These are phyloP conservation scores for Ptychoptera albimana DNA, from an alignment of 2,888 invertebrate genomes.

Conservation along the genomic window DNA sequence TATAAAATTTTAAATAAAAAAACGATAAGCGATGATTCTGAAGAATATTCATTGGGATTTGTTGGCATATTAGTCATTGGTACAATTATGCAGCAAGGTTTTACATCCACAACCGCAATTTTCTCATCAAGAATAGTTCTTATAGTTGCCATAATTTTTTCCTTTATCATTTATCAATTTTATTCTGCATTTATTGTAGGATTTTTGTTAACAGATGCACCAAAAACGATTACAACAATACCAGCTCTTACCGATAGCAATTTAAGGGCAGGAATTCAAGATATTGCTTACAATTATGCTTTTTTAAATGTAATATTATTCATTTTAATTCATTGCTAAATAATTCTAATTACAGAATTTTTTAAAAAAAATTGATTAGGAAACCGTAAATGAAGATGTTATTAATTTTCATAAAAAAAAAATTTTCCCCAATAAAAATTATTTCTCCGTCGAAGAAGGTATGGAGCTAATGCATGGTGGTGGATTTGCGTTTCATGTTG, in stretches of 20 bases:
- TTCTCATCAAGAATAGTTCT: no score
- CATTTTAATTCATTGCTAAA: no score
- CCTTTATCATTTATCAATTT: constrained; percentile 24
- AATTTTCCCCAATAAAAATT: neutral
- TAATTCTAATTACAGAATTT: no score
- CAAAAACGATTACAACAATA: constrained; percentile 20
- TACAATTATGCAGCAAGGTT: no score
- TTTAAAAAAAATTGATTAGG: no score
- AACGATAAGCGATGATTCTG: no score
- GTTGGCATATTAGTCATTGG: no score
- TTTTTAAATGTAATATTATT: constrained; percentile 13
- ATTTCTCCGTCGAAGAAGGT: neutral
- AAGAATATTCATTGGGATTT: no score
- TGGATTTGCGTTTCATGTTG: constrained; percentile 2
- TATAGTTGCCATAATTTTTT: constrained; percentile 13
- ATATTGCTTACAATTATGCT: constrained; percentile 20
- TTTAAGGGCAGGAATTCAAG: constrained; percentile 24
- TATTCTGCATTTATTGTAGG: constrained; percentile 26
- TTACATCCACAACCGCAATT: no score
- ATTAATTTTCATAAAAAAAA: no score
- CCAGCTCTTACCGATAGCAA: constrained; percentile 19
- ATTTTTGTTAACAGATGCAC: constrained; percentile 19
- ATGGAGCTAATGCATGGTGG: neutral
- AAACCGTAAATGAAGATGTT: no score
- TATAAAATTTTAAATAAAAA: no score